A percentile compares a stretch with the other conserved stretches of the same genome.
These are phyloP conservation scores for Brenthis hecate DNA, from an alignment of 2,888 invertebrate genomes.

Conservation along the genomic window DNA sequence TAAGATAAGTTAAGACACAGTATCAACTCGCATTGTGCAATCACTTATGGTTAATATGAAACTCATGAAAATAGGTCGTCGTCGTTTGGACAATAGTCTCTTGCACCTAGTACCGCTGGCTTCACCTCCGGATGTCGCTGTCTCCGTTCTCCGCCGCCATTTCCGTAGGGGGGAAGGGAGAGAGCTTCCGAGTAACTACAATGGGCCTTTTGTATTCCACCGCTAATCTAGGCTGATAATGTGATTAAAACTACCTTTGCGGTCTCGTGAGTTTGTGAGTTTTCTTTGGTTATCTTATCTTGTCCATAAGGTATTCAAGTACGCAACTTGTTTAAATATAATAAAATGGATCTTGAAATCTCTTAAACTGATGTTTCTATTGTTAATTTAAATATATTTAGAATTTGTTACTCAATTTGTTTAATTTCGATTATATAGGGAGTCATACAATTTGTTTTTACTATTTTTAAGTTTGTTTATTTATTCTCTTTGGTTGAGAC, in stretches of 20 bases:
- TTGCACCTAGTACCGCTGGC: constrained; percentile 49
- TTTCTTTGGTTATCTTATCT: constrained; percentile 1
- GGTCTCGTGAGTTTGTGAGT: constrained; percentile 20
- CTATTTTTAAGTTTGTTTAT: too few relatives aligned
- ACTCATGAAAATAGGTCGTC: constrained; percentile 44
- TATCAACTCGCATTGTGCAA: neutral
- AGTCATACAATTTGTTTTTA: too few relatives aligned
- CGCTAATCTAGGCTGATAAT: constrained; percentile 72
- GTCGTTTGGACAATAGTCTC: constrained; percentile 54
- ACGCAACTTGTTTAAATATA: neutral
- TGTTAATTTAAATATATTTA: too few relatives aligned
- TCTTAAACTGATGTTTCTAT: too few relatives aligned
- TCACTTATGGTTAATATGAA: constrained; percentile 21
- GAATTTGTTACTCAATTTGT: too few relatives aligned
- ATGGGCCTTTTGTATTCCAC: constrained; percentile 72
- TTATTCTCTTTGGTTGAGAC: too few relatives aligned
- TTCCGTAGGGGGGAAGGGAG: constrained; percentile 55
- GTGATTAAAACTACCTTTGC: constrained; percentile 58
- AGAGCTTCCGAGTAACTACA: constrained; percentile 60
- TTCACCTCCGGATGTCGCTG: constrained; percentile 75
- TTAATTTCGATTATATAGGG: too few relatives aligned
- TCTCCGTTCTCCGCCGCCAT: constrained; percentile 76
- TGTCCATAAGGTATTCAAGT: neutral
- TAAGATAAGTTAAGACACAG: neutral
- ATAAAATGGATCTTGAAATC: too few relatives aligned